These are phyloP conservation scores for Orestias chungarensis DNA, from an alignment of 2,797 vertebrate genomes.

Conservation along the genomic window DNA sequence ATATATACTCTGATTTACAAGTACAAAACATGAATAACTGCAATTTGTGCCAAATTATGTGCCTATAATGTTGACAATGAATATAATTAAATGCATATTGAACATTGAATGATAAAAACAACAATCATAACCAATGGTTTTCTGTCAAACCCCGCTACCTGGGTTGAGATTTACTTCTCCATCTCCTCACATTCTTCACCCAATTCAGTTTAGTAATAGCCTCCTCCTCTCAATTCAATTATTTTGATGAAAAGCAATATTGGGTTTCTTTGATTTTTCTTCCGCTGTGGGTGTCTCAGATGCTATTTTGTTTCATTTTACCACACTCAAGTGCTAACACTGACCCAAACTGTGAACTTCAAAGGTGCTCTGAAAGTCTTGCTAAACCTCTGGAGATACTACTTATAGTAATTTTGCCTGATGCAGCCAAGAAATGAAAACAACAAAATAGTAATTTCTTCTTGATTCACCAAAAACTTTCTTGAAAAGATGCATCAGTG, in stretches of 20 bases:
- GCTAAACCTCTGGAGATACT: background rate
- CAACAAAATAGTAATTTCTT: background rate
- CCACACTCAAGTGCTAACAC: background rate
- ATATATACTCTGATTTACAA: too few relatives aligned
- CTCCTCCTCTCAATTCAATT: background rate
- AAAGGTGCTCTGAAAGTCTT: background rate
- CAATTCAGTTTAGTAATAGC: background rate
- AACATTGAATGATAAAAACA: background rate
- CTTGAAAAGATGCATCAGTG: background rate
- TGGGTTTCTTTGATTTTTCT: conserved; percentile 1
- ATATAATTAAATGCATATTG: background rate
- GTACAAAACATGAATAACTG: too few relatives aligned
- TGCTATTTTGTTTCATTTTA: background rate
- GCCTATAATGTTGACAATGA: too few relatives aligned
- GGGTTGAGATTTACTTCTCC: background rate
- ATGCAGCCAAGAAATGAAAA: background rate
- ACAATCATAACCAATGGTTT: background rate
- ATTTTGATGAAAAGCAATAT: background rate
- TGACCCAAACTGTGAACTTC: background rate
- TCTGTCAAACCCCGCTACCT: background rate
- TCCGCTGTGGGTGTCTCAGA: background rate
- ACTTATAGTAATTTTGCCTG: background rate
- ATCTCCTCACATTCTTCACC: too few relatives aligned
- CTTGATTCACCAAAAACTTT: background rate
- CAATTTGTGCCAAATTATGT: too few relatives aligned